Base-by-base conservation (phyloP, 2,888 invertebrate species). In the Hemistola chrysoprasaria region DNA sequence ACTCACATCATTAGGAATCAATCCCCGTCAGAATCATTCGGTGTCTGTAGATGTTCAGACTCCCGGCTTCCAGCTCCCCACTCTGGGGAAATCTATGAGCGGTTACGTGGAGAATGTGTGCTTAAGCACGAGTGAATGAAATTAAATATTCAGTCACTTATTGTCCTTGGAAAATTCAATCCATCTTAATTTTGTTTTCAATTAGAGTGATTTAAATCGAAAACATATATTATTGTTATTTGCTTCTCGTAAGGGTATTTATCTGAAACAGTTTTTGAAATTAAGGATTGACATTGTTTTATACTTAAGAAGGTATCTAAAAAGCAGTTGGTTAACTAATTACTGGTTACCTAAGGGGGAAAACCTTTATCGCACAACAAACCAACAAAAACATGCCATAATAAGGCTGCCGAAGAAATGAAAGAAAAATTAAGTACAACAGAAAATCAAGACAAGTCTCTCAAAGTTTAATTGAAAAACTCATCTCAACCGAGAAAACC, bases 21-120 rank as follows among this genome's bases (percentile, higher is more conserved):
- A 55, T 55, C 55, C 46, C 50, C 52, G 50, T 55, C 55, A 50
- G n/a, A n/a, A n/a, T n/a, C 50, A 43, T 45, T 47, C 47, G 25
- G 29, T 38, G 39, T 43, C 38, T 44, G 47, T 33, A 39, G 30
- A 37, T 16, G 3, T 16, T 3, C 16, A 2, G 2, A 16, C 16
- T 16, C 40, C 44, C 35, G 26, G 34, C 44, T 30, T 29, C 25
- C 26, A 9, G 23, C 26, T 28, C 31, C 36, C 22, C 35, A 30
- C 34, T 31, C 43, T 38, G 24, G 52, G 55, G 55, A 52, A 55
- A 55, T 52, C 52, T 45, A 32, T 33, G 42, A 34, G 42, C 40
- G 36, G 43, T 44, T 44, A 43, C 37, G 16, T 16, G 38, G 26
- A 35, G 47, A 50, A 55, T 52, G 48, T 47, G 55, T 44, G 49